Evolutionary conservation across 2,113 vertebrate genomes (phyloP).

Genomic region (Bos taurus): DNA sequence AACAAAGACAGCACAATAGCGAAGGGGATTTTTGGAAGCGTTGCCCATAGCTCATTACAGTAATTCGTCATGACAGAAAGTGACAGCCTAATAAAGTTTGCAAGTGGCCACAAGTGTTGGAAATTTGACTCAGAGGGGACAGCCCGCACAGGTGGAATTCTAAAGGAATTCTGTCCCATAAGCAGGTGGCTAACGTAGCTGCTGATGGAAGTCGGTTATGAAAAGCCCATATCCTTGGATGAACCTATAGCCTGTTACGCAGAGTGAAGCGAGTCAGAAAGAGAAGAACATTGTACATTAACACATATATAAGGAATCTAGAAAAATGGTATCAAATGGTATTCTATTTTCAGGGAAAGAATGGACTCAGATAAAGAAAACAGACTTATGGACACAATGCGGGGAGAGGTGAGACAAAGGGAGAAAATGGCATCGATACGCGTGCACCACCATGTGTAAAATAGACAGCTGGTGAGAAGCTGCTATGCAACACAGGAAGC

Average conservation of each 20-base stretch:
- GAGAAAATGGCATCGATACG: accelerated
- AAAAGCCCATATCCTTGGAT: not conserved
- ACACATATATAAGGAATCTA: not conserved
- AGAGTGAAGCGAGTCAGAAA: not conserved
- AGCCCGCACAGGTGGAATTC: accelerated
- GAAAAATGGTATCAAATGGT: not conserved
- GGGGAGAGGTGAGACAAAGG: not conserved
- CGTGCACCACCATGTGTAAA: not conserved
- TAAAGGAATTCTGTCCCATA: not conserved
- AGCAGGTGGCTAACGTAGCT: not conserved
- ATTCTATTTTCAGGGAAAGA: not conserved
- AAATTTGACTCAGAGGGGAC: accelerated
- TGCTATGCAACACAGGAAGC: no score
- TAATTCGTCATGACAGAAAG: accelerated
- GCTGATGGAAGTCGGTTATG: not conserved
- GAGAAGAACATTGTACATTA: not conserved
- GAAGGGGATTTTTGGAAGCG: not conserved
- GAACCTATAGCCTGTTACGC: not conserved
- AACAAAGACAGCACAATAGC: accelerated
- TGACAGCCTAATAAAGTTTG: not conserved
- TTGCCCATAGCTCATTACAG: accelerated
- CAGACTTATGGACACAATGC: not conserved
- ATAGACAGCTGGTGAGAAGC: no score
- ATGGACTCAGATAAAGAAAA: not conserved
- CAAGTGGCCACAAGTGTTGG: not conserved